Evolutionary conservation across 30 jellyfish, hydroid and myxozoan species (phyloP).

Genomic region (Sanderia malayensis): DNA sequence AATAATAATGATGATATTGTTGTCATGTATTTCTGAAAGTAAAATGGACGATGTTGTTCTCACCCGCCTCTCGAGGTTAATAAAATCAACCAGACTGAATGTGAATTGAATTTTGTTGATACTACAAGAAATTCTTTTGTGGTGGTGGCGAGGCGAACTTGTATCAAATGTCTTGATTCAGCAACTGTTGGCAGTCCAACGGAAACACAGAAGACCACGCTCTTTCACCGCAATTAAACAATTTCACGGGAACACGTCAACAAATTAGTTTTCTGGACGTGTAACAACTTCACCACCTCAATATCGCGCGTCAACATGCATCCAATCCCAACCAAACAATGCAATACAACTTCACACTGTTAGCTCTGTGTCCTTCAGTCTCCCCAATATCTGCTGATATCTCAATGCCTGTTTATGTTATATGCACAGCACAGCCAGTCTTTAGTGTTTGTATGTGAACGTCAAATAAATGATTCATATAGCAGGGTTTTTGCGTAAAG

Average conservation of each 20-base stretch:
- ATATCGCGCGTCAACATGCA: slow-evolving; percentile 31
- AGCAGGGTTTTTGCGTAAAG: slow-evolving; percentile 60
- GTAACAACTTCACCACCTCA: slow-evolving; percentile 34
- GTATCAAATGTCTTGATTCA: slow-evolving; percentile 45
- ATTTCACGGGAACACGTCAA: slow-evolving; percentile 23
- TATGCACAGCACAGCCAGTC: no score
- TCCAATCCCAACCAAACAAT: not conserved
- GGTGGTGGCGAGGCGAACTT: slow-evolving; percentile 27
- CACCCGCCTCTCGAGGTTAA: not conserved
- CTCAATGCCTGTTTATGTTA: no score
- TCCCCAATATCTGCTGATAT: slow-evolving; percentile 5
- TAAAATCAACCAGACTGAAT: no score
- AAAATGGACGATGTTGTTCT: not conserved
- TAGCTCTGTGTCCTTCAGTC: no score
- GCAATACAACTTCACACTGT: not conserved
- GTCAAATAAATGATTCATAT: slow-evolving; percentile 44
- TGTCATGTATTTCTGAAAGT: not conserved
- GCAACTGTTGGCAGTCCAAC: slow-evolving; percentile 53
- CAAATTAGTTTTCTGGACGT: slow-evolving; percentile 15
- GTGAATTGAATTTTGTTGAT: no score
- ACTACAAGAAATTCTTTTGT: not conserved
- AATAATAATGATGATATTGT: not conserved
- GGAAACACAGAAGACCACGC: slow-evolving; percentile 53
- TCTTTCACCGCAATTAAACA: slow-evolving; percentile 52
- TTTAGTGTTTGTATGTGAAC: no score